Conservation (phyloP, 1,140 invertebrate species). For the Nasonia giraulti region DNA sequence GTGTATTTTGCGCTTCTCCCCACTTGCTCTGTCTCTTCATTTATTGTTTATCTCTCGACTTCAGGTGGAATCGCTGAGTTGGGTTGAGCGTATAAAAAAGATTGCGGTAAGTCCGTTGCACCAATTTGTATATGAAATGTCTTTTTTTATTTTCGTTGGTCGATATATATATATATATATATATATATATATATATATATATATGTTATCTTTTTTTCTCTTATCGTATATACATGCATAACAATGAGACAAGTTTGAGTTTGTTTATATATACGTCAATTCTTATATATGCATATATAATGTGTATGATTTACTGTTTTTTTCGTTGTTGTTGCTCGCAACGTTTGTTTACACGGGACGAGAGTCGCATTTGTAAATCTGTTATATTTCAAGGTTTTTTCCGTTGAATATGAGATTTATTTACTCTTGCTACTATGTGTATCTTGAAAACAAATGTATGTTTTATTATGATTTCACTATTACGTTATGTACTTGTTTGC, state of each 20-base stretch:
- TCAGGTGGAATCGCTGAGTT: constrained; percentile 24
- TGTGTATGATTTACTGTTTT: neutral
- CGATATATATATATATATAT: neutral
- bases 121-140: neutral
- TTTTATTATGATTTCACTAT: neutral
- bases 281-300: neutral
- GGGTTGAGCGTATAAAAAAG: constrained; percentile 1
- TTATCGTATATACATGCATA: neutral
- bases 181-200: neutral
- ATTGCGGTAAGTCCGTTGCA: neutral
- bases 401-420: neutral
- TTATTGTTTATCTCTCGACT: constrained; percentile 36
- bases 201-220: neutral
- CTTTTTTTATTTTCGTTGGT: constrained; percentile 1
- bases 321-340: neutral
- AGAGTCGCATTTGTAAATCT: neutral
- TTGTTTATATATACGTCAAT: neutral
- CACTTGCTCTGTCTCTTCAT: constrained; percentile 32
- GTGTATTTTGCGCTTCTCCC: constrained; percentile 18
- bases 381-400: neutral
- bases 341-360: neutral
- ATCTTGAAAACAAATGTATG: neutral
- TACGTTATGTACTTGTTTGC: neutral
- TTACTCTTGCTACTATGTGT: neutral
- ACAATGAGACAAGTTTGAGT: neutral